Evolutionary conservation across 2,113 vertebrate species (phyloP).

Genomic region (Catharus fuscescens): DNA sequence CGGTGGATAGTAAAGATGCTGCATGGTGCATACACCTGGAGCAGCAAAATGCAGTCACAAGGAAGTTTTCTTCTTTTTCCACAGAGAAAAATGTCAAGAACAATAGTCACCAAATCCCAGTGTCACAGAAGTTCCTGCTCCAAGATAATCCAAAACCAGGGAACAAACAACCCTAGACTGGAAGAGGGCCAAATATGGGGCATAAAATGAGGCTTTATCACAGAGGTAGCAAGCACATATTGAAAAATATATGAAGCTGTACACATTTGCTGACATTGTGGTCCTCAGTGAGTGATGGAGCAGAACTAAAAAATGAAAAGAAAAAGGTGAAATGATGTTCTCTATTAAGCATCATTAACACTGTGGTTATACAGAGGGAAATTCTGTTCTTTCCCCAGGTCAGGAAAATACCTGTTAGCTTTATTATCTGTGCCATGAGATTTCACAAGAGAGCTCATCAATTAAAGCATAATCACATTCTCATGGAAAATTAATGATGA

Average conservation of each 20-base stretch:
- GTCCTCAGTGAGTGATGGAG: not conserved
- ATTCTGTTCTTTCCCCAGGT: conserved; percentile 28
- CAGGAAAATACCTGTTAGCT: conserved; percentile 48
- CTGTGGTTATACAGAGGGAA: not conserved
- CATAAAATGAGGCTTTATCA: conserved; percentile 55
- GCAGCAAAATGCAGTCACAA: conserved; percentile 40
- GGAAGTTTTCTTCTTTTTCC: conserved; percentile 13
- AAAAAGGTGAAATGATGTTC: not conserved
- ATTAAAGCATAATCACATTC: conserved; percentile 43
- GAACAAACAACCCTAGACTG: not conserved
- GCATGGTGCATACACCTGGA: not conserved
- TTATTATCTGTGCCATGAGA: conserved; percentile 25
- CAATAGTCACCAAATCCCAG: conserved; percentile 47
- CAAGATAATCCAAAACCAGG: conserved; percentile 24
- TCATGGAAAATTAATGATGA: conserved; percentile 42
- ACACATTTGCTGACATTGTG: not conserved
- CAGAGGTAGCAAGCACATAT: not conserved
- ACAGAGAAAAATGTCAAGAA: conserved; percentile 49
- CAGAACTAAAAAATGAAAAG: not conserved
- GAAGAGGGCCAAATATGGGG: not conserved
- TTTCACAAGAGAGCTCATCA: conserved; percentile 61
- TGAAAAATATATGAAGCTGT: conserved; percentile 46
- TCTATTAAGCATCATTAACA: conserved; percentile 39
- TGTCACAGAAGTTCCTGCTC: not conserved
- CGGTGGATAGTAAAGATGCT: conserved; percentile 44